Base-by-base conservation (phyloP, 2,797 vertebrate genomes). In the Glyptemys insculpta region DNA sequence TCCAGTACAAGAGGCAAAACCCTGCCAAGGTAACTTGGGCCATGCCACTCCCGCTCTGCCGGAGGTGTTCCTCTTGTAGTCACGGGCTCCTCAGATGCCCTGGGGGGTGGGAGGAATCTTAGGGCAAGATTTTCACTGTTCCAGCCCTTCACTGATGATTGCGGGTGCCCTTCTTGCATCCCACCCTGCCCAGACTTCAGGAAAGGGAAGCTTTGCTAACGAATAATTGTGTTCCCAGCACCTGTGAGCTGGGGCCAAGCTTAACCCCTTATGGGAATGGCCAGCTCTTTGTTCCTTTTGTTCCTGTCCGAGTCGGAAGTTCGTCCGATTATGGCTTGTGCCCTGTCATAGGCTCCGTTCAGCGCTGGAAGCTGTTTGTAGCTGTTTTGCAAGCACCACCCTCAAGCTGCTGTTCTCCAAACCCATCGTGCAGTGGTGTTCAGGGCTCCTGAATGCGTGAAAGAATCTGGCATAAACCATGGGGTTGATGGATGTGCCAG, bases 1-100 rank as follows among this genome's bases (percentile, higher is more conserved):
- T 99, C 93, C 99, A 99, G 97, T 99, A 99, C 98, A 99, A 99
- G 97, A 98, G 96, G 57, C 99, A 99, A 98, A 99, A 99, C 98
- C 99, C 99, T 12, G 99, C 99, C 96, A 99, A 99, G 99, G 99
- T 99, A 98, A 86, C 78, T 95, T 59, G 90, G 92, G 91, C 86
- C 87, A 95, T 79, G 31, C 95, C 93, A 25, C 41, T 93, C 94
- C 86, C 68, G 91, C 94, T 92, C 59, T 93, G 68, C 95, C 90
- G 86, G 87, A 49, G 81, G 44, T 79, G 96, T 91, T 96, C 87
- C 44, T 95, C 92, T 94, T 76, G 65, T 5, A 90, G 44, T 16
- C 44, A 15, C 25, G 14, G 25, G 25, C 25, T 15, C 27, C 92
- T n/a, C 50, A 87, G 34, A 25, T 50, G 57, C 27, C 59, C 88